Base-by-base conservation (phyloP, 2,888 invertebrate species). In the Coenonympha glycerion region DNA sequence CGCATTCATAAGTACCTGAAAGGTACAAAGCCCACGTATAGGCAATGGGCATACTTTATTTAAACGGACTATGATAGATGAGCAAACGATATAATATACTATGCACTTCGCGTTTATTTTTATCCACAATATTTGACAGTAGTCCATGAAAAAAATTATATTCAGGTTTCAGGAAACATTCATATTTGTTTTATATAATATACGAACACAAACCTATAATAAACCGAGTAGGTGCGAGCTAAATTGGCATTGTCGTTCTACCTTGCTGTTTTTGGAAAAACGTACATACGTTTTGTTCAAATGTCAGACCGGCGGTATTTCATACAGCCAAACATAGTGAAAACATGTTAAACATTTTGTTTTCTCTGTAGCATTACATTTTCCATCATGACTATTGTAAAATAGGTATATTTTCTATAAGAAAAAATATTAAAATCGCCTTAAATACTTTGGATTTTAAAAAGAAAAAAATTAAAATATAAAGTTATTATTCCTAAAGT, bases 41-140 rank as follows among this genome's bases (percentile, higher is more conserved):
- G n/a, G n/a, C n/a, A n/a, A 39, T 26, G 53, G 16, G 49, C 28
- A 28, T 22, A 26, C 41, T 36, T 47, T 34, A 51, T 26, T 39
- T 31, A 41, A 36, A 40, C 44, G 49, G 44, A 33, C 28, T 30
- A 31, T 50, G 50, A 54, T 50, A 39, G 53, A 54, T 50, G 44
- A 26, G 47, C 34, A 33, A 33, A n/a, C 33, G 33, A 45, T 45
- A 45, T 24, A 34, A 45, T 21, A 45, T 21, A 45, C 45, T 34
- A 36, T 24, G 34, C 24, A 36, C 26, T n/a, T 34, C n/a, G n/a
- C 22, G 24, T 34, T 45, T 36, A 33, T 45, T 45, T 44, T 45
- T 31, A 13, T 24, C n/a, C 26, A 34, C 24, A 26, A 34, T 34
- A 45, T 31, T 45, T 34, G 24, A 44, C 11, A 13, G 18, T 2